Evolutionary conservation across 2,797 vertebrate species (phyloP), one percentile per base, ranked within the genome.

Genomic region (Benthosema pterotum): DNA sequence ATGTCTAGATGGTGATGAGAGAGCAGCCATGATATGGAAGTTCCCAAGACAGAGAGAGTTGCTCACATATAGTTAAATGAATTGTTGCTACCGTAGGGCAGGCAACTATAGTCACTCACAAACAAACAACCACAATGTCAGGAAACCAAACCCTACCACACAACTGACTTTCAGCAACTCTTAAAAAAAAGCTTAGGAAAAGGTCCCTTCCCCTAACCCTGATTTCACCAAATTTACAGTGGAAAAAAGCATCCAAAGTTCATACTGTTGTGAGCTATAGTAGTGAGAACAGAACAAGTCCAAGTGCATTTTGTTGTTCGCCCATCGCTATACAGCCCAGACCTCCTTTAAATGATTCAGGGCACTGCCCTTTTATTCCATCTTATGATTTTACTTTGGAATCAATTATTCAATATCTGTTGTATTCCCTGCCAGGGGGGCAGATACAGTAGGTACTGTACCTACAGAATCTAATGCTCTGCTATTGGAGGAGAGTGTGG

Each of bases 281-380:
- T n/a, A n/a, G n/a, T n/a, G n/a, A 79, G 55, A 22, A 61, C 54
- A 49, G 54, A 49, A 70, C 61, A 60, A 73, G 55, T 67, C 78
- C 74, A 74, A 73, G 55, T 67, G 79, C 76, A 74, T 62, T 51
- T 17, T 67, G 62, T 69, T 79, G 74, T 69, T 77, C 62, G 28
- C 17, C 28, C 74, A 77, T 83, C 60, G 65, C 38, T 50, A n/a
- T n/a, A 62, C 67, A 63, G 72, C 62, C 74, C 65, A 69, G 76
- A 80, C 71, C 57, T 62, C 67, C 62, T 57, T 70, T 82, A 68
- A 85, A 87, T 86, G 62, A 88, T 90, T 89, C 73, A 84, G 60
- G 66, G 52, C 14, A 2, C 58, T 62, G 68, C 64, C 73, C 73
- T 84, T 84, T 83, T 67, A 81, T 71, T 60, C 79, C 67, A 78